Base-by-base conservation (phyloP, 2,888 invertebrate species). In the Philereme vetulata region DNA sequence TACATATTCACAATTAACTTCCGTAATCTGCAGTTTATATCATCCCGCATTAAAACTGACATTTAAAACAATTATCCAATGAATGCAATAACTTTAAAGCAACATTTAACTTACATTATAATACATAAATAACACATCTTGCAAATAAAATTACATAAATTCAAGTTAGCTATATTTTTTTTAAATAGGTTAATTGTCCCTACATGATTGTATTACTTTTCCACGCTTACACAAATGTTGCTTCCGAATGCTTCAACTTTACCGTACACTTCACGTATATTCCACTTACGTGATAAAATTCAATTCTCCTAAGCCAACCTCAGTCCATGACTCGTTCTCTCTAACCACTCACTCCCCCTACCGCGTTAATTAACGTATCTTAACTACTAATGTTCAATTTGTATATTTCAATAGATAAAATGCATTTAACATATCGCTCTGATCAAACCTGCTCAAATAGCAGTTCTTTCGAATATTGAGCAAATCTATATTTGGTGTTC, bases 1-100 rank as follows among this genome's bases (percentile, higher is more conserved):
- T 92, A 92, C 92, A 92, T 92, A 92, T 92, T 92, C 91, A 92
- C 92, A 92, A 89, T 86, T 87, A 90, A 88, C 90, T 80, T 86
- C 80, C 81, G 83, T 84, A 81, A 79, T 82, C 81, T 81, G 82
- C 78, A 77, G 84, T 85, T 84, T 74, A 84, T 82, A 88, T 85
- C 69, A 83, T 84, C 81, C 84, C 81, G 81, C 81, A 75, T 80
- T 84, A 82, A 62, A 86, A 88, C 84, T 84, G 87, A 81, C 82
- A 81, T 80, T 87, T 84, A 85, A 87, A 90, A 87, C 87, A 88
- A 85, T 85, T 73, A 82, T 86, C 84, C 80, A 83, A 82, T 81
- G 84, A 84, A 87, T 86, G 88, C 84, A 72, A 87, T 86, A 88
- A 90, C 86, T 86, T 90, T 88, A 89, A 90, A 91, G 90, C 89